phyloP scores from a whole-genome alignment of 2,888 invertebrate genomes.

The Eumacrocentrus americanus region DNA sequence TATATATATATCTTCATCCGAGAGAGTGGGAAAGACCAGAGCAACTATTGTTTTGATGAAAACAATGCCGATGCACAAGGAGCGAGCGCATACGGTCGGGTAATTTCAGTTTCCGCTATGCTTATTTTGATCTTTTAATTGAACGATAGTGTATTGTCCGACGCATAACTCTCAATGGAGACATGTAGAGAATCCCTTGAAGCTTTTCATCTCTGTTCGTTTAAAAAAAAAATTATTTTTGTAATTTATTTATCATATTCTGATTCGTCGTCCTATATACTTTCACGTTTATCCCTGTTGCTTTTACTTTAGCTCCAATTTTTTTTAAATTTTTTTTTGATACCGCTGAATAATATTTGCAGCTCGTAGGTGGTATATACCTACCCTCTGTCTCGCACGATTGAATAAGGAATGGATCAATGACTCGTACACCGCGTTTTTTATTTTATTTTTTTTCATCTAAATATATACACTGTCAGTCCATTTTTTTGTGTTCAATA shows the following conservation, averaged over 20 bases:
- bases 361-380: neutral
- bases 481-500: neutral
- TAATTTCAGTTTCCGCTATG: conserved; percentile 33
- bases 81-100: conserved; percentile 24
- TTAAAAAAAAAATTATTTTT: neutral
- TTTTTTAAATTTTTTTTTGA: neutral
- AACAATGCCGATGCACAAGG: neutral
- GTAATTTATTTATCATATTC: neutral
- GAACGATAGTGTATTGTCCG: conserved; percentile 4
- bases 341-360: conserved; percentile 11
- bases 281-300: neutral
- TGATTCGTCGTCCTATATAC: too few species aligned
- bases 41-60: conserved; percentile 12
- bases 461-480: neutral
- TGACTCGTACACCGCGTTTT: conserved; percentile 8
- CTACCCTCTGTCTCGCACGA: conserved; percentile 23
- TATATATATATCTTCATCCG: neutral
- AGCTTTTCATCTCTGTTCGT: neutral
- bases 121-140: conserved; percentile 34
- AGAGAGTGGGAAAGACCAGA: neutral
- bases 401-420: conserved; percentile 28
- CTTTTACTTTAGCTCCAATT: neutral
- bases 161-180: neutral
- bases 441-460: neutral
- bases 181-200: neutral